Base-by-base conservation (phyloP, 1,140 invertebrate genomes). In the Berghia stephanieae region DNA sequence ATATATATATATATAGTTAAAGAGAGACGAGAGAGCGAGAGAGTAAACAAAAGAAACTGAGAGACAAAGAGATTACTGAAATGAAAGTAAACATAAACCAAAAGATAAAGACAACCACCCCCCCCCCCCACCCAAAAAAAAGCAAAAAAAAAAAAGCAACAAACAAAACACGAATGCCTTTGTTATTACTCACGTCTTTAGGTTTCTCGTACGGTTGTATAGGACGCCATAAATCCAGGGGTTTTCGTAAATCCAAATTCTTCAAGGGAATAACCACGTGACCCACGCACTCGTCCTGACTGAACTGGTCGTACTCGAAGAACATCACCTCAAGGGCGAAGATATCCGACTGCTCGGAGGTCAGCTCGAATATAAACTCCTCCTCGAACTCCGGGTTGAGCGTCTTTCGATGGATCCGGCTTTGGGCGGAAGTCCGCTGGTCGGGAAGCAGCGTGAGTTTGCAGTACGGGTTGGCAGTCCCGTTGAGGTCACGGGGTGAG, bases 351-450 rank as follows among this genome's bases (percentile, higher is more conserved):
- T 83, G 82, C 31, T 81, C 66, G 10, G 82, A 36, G 18, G 80
- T 78, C 67, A 87, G 79, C 69, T 89, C 88, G 77, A 89, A 89
- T 21, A 88, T 84, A 75, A 90, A 88, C 78, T 89, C 87, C 75
- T 90, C 89, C 40, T 89, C 87, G 70, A 90, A 90, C 57, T 85
- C 91, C 75, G 93, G 93, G 86, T 92, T 92, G 36, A 93, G 83
- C 8, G 93, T 93, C 81, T 91, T 92, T 80, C 92, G 92, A 82
- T 93, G 92, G 73, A 93, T 80, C 77, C 85, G 86, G 43, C 84
- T 87, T 73, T 88, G 86, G 4, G 86, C 73, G 18, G 75, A 75
- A 24, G 78, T 79, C 42, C 81, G 75, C 10, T 80, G 81, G 44
- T 83, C 82, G 3, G 87, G 87, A n/a, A 87, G 75, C 6, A 88